Percentiles rank a stretch among this genome's conserved stretches.
These are phyloP conservation scores for Salmo trutta DNA, from an alignment of 2,797 vertebrate species.

Conservation along the genomic window DNA sequence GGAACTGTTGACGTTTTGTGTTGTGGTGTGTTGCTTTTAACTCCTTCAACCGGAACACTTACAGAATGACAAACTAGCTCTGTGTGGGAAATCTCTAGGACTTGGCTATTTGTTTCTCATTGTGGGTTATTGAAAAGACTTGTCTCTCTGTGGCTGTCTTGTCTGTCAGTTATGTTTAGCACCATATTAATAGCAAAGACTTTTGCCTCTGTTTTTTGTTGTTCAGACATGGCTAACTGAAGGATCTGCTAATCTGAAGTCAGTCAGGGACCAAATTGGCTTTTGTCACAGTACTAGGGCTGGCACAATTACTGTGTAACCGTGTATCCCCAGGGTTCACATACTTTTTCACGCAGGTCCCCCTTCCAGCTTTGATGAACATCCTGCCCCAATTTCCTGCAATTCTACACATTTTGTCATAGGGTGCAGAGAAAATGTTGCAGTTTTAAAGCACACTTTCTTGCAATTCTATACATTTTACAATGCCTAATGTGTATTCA, in stretches of 20 bases:
- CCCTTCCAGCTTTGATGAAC: too few relatives aligned
- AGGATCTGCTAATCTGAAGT: not conserved
- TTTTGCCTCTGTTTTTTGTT: not conserved
- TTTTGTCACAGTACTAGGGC: not conserved
- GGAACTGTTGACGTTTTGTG: not conserved
- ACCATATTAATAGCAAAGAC: not conserved
- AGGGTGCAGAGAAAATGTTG: too few relatives aligned
- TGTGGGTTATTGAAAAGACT: not conserved
- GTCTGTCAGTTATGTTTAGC: not conserved
- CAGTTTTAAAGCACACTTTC: too few relatives aligned
- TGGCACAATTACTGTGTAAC: not conserved
- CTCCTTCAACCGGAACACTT: not conserved
- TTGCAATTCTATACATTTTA: too few relatives aligned
- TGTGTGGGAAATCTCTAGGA: not conserved
- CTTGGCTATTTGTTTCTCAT: not conserved
- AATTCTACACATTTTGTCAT: too few relatives aligned
- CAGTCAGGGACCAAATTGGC: not conserved
- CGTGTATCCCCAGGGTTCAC: too few relatives aligned
- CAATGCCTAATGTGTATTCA: too few relatives aligned
- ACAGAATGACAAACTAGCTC: not conserved
- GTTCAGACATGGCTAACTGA: not conserved
- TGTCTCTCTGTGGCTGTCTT: not conserved
- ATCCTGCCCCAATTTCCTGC: too few relatives aligned
- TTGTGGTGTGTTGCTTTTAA: not conserved
- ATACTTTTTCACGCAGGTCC: too few relatives aligned